These are phyloP conservation scores for Channallabes apus DNA, from an alignment of 2,797 vertebrate genomes.

Conservation along the genomic window DNA sequence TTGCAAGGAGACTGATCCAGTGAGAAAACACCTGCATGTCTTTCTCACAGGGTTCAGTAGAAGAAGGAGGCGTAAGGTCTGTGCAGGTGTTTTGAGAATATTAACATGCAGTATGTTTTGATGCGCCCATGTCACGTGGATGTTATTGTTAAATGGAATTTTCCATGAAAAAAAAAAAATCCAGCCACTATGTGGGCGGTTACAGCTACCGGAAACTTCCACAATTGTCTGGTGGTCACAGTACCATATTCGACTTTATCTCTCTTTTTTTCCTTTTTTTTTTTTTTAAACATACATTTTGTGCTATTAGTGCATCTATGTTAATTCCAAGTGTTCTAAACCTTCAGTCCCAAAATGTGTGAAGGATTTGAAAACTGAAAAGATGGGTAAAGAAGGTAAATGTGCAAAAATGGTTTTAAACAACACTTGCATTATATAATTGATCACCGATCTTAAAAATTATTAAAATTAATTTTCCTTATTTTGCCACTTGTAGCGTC, in stretches of 20 bases:
- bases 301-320: not conserved
- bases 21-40: conserved; percentile 51
- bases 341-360: not conserved
- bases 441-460: not conserved
- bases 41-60: conserved; percentile 54
- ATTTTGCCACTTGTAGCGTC: not conserved
- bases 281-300: not conserved
- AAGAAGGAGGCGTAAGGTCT: conserved; percentile 28
- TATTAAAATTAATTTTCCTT: not conserved
- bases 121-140: not conserved
- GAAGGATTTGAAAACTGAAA: not conserved
- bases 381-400: not conserved
- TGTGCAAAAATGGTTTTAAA: not conserved
- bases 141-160: not conserved
- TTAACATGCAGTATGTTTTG: not conserved
- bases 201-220: not conserved
- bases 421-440: not conserved
- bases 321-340: not conserved
- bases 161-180: not conserved
- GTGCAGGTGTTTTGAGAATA: not conserved
- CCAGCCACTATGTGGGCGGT: not conserved
- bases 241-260: not conserved
- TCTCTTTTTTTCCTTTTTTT: not conserved
- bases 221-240: not conserved
- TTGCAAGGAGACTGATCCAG: conserved; percentile 43